phyloP scores from a whole-genome alignment of 2,797 vertebrate genomes.

The Lates japonicus region DNA sequence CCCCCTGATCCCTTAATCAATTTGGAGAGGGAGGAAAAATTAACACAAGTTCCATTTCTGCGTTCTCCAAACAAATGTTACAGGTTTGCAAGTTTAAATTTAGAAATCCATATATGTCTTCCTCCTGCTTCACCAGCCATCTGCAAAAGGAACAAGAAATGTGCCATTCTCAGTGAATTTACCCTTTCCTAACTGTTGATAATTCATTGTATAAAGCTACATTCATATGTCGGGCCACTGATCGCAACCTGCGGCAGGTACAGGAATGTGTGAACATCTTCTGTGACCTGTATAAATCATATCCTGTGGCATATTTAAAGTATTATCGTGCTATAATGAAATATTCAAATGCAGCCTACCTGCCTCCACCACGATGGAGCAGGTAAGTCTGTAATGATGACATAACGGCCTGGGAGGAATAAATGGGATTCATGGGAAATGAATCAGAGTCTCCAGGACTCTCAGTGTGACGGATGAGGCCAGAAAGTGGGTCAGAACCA shows the following conservation, averaged over 20 bases:
- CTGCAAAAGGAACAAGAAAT: slow-evolving; percentile 26
- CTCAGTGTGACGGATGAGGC: slow-evolving; percentile 74
- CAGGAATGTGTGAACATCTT: slow-evolving; percentile 61
- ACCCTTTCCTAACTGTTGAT: slow-evolving; percentile 41
- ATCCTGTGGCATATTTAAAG: slow-evolving; percentile 75
- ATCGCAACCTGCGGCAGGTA: slow-evolving; percentile 60
- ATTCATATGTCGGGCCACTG: slow-evolving; percentile 58
- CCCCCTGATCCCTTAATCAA: slow-evolving; percentile 81
- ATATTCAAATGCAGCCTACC: slow-evolving; percentile 79
- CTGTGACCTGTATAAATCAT: slow-evolving; percentile 76
- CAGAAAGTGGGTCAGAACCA: slow-evolving; percentile 84
- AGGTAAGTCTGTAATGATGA: slow-evolving; percentile 83
- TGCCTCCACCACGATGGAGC: slow-evolving; percentile 61
- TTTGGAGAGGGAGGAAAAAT: slow-evolving; percentile 70
- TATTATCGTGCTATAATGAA: slow-evolving; percentile 78
- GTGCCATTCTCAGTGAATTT: slow-evolving; percentile 9
- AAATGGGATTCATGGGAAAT: slow-evolving; percentile 78
- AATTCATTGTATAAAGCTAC: slow-evolving; percentile 61
- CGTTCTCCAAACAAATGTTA: slow-evolving; percentile 48
- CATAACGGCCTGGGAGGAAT: slow-evolving; percentile 74
- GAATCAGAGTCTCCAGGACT: slow-evolving; percentile 72
- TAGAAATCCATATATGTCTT: not conserved
- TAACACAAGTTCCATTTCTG: slow-evolving; percentile 46
- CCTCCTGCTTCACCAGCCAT: not conserved
- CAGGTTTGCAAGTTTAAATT: slow-evolving; percentile 15